These are phyloP conservation scores for Ictalurus furcatus DNA, from an alignment of 2,113 vertebrate species.

Conservation along the genomic window DNA sequence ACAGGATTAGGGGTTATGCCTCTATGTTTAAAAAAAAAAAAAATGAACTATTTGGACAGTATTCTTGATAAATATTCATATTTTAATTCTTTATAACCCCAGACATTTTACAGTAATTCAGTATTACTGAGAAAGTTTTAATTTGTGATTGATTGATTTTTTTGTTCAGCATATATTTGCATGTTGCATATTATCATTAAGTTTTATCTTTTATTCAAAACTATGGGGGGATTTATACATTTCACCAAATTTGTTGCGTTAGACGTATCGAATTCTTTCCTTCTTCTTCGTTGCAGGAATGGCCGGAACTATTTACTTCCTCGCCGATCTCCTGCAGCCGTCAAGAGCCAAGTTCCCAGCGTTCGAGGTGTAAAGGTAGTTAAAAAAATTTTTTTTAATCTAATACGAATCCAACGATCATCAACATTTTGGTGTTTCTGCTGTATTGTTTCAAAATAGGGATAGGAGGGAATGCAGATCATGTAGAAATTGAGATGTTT, in stretches of 20 bases:
- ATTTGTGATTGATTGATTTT: no score
- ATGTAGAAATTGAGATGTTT: no score
- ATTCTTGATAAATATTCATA: background rate
- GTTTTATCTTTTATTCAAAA: background rate
- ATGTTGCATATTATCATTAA: background rate
- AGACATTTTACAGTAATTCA: background rate
- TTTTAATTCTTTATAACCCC: background rate
- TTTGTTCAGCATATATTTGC: background rate
- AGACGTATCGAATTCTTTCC: background rate
- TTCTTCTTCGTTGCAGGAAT: conserved; percentile 77
- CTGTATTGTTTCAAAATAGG: background rate
- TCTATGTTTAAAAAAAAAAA: background rate
- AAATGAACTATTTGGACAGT: background rate
- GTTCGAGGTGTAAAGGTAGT: conserved; percentile 82
- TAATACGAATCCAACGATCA: background rate
- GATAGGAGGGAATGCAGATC: background rate
- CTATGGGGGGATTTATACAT: background rate
- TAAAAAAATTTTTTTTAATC: background rate
- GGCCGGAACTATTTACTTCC: conserved; percentile 97
- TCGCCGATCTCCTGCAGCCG: conserved; percentile 89
- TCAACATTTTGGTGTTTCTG: background rate
- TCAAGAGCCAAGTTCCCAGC: conserved; percentile 86
- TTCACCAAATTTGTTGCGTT: background rate
- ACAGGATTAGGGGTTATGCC: background rate
- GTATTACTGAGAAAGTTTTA: no score